A percentile compares a stretch with the other conserved stretches of the same genome.
Conservation (phyloP, 2,888 invertebrate species). For the Dinocampus coccinellae region DNA sequence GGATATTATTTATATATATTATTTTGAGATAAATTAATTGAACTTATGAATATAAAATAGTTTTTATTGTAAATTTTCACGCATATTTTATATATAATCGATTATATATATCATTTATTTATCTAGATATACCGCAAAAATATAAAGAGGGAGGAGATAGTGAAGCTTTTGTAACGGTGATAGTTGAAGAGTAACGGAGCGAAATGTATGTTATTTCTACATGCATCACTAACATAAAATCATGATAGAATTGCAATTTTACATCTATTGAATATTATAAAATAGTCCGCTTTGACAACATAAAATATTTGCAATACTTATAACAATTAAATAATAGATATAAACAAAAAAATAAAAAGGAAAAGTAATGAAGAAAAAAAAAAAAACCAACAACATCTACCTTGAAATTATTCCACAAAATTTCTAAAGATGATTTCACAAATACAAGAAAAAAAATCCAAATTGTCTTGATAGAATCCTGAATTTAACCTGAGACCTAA, state of each 20-base stretch:
- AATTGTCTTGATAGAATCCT: neutral
- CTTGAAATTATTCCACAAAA: neutral
- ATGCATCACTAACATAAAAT: conserved; percentile 16
- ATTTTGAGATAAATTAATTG: neutral
- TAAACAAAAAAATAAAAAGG: too few species aligned
- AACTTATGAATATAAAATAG: neutral
- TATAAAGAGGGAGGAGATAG: neutral
- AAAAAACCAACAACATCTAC: neutral
- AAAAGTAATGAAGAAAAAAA: too few species aligned
- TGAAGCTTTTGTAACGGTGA: conserved; percentile 20
- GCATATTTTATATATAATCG: neutral
- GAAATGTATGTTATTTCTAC: conserved; percentile 5
- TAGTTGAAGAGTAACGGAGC: conserved; percentile 25
- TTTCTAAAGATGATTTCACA: neutral
- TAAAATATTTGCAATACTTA: neutral
- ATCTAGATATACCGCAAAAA: neutral
- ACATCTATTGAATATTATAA: neutral
- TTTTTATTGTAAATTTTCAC: neutral
- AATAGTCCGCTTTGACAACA: neutral
- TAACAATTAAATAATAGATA: neutral
- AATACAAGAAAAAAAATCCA: neutral
- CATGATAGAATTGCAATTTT: neutral
- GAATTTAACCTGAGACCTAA: neutral
- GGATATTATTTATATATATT: neutral
- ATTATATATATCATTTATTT: neutral